Conservation (phyloP, 2,888 invertebrate species). For the Campopleginae sp. region DNA sequence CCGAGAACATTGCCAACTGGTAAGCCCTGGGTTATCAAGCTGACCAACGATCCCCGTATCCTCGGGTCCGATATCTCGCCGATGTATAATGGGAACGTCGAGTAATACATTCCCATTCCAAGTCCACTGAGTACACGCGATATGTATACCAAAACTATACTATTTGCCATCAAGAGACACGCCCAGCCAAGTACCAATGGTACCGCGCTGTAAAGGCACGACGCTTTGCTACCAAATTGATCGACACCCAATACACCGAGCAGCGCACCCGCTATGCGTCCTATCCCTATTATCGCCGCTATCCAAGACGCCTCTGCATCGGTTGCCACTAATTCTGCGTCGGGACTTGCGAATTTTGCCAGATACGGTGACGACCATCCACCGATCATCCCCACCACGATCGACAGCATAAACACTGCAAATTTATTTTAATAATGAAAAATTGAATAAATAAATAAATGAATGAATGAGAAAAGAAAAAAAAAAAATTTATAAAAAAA, state of each 20-base stretch:
- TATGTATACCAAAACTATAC: slow-evolving; percentile 62
- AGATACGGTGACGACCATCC: slow-evolving; percentile 80
- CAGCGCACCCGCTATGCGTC: slow-evolving; percentile 66
- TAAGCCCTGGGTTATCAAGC: slow-evolving; percentile 75
- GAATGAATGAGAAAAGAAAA: no score
- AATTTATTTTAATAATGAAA: no score
- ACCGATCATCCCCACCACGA: slow-evolving; percentile 72
- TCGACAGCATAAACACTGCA: slow-evolving; percentile 73
- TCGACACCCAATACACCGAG: slow-evolving; percentile 63
- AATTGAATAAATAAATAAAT: no score
- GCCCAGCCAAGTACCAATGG: slow-evolving; percentile 61
- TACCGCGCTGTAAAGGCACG: slow-evolving; percentile 60
- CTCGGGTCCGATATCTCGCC: slow-evolving; percentile 76
- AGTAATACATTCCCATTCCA: slow-evolving; percentile 76
- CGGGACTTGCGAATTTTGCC: slow-evolving; percentile 69
- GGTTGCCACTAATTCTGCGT: slow-evolving; percentile 67
- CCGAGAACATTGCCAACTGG: slow-evolving; percentile 77
- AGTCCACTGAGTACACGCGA: slow-evolving; percentile 67
- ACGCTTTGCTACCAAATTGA: slow-evolving; percentile 65
- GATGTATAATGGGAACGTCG: slow-evolving; percentile 76
- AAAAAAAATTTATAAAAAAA: no score
- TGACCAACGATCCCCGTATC: slow-evolving; percentile 78
- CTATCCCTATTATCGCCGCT: slow-evolving; percentile 68
- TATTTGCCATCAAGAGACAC: slow-evolving; percentile 61
- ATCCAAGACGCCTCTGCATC: slow-evolving; percentile 67